phyloP scores from a whole-genome alignment of 2,797 vertebrate genomes.

The Sylvia borin region DNA sequence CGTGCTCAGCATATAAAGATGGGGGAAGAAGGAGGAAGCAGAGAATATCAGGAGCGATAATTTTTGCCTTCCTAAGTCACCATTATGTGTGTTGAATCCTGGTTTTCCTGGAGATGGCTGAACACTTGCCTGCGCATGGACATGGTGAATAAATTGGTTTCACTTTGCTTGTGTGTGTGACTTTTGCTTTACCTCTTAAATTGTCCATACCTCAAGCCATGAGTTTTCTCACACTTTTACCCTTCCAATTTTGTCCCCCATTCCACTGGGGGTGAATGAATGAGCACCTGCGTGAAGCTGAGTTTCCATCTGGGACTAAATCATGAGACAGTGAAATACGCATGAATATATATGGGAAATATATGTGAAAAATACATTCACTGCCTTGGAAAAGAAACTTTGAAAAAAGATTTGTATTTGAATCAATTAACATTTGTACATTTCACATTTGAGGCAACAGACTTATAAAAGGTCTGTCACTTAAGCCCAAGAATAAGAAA shows the following conservation, averaged over 20 bases:
- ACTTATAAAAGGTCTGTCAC: background rate
- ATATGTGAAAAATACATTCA: background rate
- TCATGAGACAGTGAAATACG: background rate
- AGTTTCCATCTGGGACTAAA: background rate
- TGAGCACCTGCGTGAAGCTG: background rate
- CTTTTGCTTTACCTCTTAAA: background rate
- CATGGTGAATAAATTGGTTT: background rate
- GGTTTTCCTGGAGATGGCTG: background rate
- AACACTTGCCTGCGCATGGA: background rate
- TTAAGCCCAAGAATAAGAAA: slow-evolving; percentile 5
- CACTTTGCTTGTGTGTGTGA: fast-evolving
- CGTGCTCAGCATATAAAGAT: background rate
- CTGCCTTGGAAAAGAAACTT: background rate
- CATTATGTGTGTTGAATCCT: background rate
- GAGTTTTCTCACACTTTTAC: background rate
- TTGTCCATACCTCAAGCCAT: background rate
- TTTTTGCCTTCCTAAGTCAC: background rate
- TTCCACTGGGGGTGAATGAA: background rate
- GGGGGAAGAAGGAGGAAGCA: background rate
- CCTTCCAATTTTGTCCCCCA: background rate
- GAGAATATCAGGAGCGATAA: background rate
- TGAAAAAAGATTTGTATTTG: background rate
- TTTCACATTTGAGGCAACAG: background rate
- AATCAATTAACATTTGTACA: background rate
- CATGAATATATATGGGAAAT: too few relatives aligned